Evolutionary conservation across 2,797 vertebrate species (phyloP).

Genomic region (Catostomus latipinnis): DNA sequence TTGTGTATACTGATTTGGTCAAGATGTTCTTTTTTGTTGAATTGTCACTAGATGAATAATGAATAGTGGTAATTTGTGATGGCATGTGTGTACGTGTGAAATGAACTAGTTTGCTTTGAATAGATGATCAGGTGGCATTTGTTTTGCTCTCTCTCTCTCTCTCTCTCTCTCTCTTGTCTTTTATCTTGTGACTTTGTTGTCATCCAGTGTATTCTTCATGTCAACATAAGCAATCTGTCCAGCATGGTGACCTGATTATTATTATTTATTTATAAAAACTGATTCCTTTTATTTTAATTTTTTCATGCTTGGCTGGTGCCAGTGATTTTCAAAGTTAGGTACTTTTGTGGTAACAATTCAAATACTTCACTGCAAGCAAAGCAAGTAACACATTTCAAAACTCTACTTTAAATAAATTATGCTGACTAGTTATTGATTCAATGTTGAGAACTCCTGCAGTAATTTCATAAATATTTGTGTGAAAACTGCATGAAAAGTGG

Average conservation of each 20-base stretch:
- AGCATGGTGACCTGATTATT: conserved; percentile 40
- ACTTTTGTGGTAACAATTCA: background rate
- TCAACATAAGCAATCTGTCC: conserved; percentile 45
- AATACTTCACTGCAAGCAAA: too few relatives aligned
- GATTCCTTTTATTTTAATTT: too few relatives aligned
- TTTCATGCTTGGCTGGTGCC: background rate
- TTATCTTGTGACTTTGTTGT: conserved; percentile 31
- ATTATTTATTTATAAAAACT: background rate
- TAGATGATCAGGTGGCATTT: conserved; percentile 30
- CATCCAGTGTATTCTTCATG: conserved; percentile 29
- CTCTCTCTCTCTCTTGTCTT: background rate
- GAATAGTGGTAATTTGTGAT: background rate
- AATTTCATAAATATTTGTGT: too few relatives aligned
- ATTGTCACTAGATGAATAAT: background rate
- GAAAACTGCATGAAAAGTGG: too few relatives aligned
- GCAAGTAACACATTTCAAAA: too few relatives aligned
- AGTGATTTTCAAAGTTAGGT: conserved; percentile 9
- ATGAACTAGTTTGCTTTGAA: conserved; percentile 22
- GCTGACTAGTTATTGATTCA: too few relatives aligned
- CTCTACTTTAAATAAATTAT: too few relatives aligned
- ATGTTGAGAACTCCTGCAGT: too few relatives aligned
- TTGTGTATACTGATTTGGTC: background rate
- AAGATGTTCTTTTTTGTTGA: too few relatives aligned
- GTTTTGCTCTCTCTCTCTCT: conserved; percentile 3
- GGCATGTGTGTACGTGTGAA: background rate